Percentiles rank a stretch among this genome's conserved stretches.
These are phyloP conservation scores for Chrysochloris asiatica DNA, from an alignment of 2,113 vertebrate genomes.

Conservation along the genomic window DNA sequence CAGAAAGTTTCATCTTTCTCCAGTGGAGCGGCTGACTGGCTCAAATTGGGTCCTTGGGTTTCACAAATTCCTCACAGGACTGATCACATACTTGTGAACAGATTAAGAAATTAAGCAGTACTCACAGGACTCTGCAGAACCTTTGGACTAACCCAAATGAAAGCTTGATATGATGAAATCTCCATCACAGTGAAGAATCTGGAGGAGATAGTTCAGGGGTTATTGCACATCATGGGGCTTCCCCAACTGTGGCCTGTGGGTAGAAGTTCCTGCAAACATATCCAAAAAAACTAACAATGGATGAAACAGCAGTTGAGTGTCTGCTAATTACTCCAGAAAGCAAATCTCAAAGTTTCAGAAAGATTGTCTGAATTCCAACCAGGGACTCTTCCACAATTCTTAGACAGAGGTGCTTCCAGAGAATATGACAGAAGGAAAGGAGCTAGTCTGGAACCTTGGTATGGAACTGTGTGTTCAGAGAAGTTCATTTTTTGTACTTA, in stretches of 20 bases:
- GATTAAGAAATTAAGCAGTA: neutral
- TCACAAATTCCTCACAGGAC: slow-evolving; percentile 4
- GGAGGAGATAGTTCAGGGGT: neutral
- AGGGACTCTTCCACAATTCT: neutral
- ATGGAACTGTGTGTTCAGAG: neutral
- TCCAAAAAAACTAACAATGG: neutral
- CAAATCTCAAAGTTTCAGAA: neutral
- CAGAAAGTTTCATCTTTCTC: too few species aligned
- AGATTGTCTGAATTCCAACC: neutral
- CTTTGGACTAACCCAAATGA: neutral
- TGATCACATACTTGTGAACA: neutral
- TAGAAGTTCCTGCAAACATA: neutral
- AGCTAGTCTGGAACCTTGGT: neutral
- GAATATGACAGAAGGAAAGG: neutral
- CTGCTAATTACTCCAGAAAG: neutral
- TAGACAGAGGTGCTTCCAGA: neutral
- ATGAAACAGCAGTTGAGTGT: neutral
- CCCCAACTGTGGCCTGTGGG: neutral
- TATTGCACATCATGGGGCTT: too few species aligned
- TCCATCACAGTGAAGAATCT: neutral
- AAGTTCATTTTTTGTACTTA: neutral
- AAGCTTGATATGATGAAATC: neutral
- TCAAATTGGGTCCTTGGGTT: too few species aligned
- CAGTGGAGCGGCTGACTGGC: too few species aligned
- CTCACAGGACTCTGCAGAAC: neutral